phyloP scores from a whole-genome alignment of 2,888 invertebrate species.

The Thelaira solivaga region DNA sequence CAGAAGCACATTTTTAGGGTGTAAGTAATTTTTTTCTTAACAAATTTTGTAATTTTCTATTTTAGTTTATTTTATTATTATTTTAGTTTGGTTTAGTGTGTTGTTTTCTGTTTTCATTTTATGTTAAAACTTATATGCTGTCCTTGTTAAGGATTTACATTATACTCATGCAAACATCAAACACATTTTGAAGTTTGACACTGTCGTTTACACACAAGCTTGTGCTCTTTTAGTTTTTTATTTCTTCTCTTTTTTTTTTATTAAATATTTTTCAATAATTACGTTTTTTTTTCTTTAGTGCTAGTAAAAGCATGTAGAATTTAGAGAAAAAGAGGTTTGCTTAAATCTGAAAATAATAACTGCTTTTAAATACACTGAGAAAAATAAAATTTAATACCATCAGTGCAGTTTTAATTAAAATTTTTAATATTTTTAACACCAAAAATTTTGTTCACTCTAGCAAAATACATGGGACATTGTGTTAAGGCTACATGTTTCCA shows the following conservation, averaged over 20 bases:
- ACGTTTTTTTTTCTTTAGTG: conserved; percentile 34
- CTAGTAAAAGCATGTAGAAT: conserved; percentile 9
- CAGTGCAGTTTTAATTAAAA: not conserved
- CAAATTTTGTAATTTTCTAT: not conserved
- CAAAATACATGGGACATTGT: no score
- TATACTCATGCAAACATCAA: not conserved
- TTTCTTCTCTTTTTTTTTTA: conserved; percentile 51
- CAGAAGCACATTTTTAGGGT: not conserved
- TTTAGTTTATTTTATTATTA: no score
- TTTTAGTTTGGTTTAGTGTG: not conserved
- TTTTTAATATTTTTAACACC: not conserved
- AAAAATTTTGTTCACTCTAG: no score
- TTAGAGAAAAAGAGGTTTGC: conserved; percentile 18
- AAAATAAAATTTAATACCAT: not conserved
- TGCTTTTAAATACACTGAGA: conserved; percentile 10
- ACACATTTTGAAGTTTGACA: conserved; percentile 51
- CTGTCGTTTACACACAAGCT: conserved; percentile 14
- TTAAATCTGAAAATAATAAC: conserved; percentile 44
- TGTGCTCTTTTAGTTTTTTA: conserved; percentile 3
- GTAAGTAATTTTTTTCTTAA: not conserved
- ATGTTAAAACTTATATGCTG: conserved; percentile 35
- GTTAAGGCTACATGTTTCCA: not conserved
- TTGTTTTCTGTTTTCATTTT: not conserved
- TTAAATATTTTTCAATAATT: conserved; percentile 62
- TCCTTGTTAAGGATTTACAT: conserved; percentile 47